Evolutionary conservation across 1,140 invertebrate genomes (phyloP).

Genomic region (Caenorhabditis inopinata): DNA sequence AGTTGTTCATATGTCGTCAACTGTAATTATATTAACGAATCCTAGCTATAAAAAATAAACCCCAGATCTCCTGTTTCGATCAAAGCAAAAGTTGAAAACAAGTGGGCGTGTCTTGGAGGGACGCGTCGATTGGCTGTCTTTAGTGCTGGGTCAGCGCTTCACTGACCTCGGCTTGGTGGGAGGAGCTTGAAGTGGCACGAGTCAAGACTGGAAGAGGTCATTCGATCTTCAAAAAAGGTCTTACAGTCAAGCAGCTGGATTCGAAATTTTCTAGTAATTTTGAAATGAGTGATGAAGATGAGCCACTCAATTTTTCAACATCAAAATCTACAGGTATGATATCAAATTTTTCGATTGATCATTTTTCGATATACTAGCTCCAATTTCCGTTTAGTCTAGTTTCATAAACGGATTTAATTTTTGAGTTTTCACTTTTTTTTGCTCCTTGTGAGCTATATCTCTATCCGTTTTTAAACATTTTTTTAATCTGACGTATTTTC

Average conservation of each 20-base stretch:
- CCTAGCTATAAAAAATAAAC: too few species aligned
- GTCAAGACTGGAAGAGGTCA: conserved; percentile 19
- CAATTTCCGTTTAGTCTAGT: conserved; percentile 12
- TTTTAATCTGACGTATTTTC: not conserved
- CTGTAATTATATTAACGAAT: conserved; percentile 9
- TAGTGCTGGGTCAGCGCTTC: not conserved
- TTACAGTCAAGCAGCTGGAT: not conserved
- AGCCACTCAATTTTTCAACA: conserved; percentile 42
- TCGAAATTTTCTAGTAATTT: not conserved
- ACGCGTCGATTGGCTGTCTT: conserved; percentile 12
- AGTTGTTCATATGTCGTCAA: not conserved
- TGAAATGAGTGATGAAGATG: conserved; percentile 42
- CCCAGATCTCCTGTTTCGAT: not conserved
- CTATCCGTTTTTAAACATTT: not conserved
- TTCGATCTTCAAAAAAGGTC: not conserved
- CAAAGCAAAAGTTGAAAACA: conserved; percentile 31
- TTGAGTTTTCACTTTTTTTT: not conserved
- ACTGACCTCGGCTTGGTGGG: not conserved
- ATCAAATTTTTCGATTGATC: too few species aligned
- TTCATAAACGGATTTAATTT: not conserved
- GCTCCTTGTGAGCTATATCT: too few species aligned
- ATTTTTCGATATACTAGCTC: too few species aligned
- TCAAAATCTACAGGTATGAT: conserved; percentile 19
- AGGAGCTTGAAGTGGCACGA: conserved; percentile 26
- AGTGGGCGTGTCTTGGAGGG: conserved; percentile 20